Evolutionary conservation across 2,888 invertebrate species (phyloP).

Genomic region (Drosophila kanekoi): DNA sequence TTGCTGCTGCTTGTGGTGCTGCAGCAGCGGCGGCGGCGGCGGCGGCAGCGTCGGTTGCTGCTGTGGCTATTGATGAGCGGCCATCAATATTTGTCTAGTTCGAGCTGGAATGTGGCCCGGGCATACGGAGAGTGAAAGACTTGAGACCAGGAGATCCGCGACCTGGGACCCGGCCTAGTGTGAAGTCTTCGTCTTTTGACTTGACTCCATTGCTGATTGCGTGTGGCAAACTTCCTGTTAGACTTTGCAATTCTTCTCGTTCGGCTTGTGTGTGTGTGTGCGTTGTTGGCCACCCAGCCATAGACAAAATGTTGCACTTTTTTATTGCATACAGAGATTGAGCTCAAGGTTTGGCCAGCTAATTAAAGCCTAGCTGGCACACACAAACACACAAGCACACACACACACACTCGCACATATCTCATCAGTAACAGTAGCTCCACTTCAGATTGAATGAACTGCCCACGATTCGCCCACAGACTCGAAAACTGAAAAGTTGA

Average conservation of each 20-base stretch:
- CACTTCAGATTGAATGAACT: conserved; percentile 47
- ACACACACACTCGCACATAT: not conserved
- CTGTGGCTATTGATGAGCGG: conserved; percentile 79
- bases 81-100: conserved; percentile 82
- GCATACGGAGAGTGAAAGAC: conserved; percentile 18
- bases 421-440: conserved; percentile 59
- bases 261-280: conserved; percentile 19
- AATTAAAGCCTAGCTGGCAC: conserved; percentile 60
- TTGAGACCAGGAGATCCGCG: conserved; percentile 42
- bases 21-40: conserved; percentile 6
- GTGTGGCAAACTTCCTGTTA: conserved; percentile 79
- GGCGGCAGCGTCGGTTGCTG: conserved; percentile 32
- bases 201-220: conserved; percentile 63
- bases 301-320: conserved; percentile 64
- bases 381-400: conserved; percentile 12
- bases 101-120: conserved; percentile 75
- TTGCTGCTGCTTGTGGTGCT: conserved; percentile 29
- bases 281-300: conserved; percentile 66
- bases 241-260: conserved; percentile 8
- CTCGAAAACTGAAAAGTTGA: conserved; percentile 5
- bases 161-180: conserved; percentile 58
- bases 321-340: conserved; percentile 63
- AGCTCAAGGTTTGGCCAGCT: conserved; percentile 71
- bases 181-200: conserved; percentile 52
- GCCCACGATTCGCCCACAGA: conserved; percentile 64